These are phyloP conservation scores for Drosophila triauraria DNA, from an alignment of 1,140 invertebrate genomes.

Conservation along the genomic window DNA sequence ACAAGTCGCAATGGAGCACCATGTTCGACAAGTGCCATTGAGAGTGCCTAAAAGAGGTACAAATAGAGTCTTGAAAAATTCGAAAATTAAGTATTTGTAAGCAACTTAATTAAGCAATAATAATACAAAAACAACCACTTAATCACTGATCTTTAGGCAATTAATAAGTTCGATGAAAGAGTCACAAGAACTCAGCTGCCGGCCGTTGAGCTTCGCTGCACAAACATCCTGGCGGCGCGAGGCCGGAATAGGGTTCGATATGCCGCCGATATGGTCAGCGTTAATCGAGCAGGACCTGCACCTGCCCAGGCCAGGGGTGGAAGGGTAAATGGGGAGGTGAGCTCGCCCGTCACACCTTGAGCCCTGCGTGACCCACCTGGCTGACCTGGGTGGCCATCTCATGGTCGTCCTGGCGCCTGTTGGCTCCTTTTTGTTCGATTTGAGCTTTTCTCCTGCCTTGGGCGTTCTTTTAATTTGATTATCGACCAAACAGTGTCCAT, in stretches of 20 bases:
- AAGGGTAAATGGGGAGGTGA: background rate
- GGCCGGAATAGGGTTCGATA: conserved; percentile 2
- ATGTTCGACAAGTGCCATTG: conserved; percentile 39
- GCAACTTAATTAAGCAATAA: background rate
- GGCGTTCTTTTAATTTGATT: conserved; percentile 79
- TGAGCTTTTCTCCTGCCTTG: conserved; percentile 18
- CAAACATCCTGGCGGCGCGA: conserved; percentile 8
- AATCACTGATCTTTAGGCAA: conserved; percentile 9
- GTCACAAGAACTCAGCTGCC: conserved; percentile 4
- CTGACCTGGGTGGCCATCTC: conserved; percentile 41
- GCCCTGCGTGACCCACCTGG: conserved; percentile 15
- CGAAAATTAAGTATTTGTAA: background rate
- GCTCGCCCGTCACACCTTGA: conserved; percentile 10
- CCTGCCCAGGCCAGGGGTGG: conserved; percentile 18
- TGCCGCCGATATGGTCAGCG: conserved; percentile 44
- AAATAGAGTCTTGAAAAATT: background rate
- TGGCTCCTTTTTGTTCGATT: conserved; percentile 8
- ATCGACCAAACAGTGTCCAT: conserved; percentile 85
- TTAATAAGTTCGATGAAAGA: conserved; percentile 6
- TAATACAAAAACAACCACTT: background rate
- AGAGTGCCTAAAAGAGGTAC: conserved; percentile 27
- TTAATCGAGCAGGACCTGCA: conserved; percentile 68
- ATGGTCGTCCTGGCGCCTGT: conserved; percentile 44
- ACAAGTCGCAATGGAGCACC: conserved; percentile 53
- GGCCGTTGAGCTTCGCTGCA: conserved; percentile 41